Evolutionary conservation across 2,888 invertebrate genomes (phyloP), one percentile per base, ranked within the genome.

Genomic region (Lepidochrysops patricia): DNA sequence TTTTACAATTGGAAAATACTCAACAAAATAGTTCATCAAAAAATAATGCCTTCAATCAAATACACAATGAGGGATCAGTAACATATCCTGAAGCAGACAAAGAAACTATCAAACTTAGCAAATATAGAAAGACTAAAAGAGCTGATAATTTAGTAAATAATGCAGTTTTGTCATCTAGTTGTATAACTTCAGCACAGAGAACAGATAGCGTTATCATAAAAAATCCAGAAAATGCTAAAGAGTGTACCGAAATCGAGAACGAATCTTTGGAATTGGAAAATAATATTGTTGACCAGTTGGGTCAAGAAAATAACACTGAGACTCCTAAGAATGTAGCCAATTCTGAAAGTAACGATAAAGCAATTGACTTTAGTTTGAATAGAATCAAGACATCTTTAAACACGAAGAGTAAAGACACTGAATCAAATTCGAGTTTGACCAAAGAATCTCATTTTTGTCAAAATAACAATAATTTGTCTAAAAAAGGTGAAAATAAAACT

Each of bases 171-270:
- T 12, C 29, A 15, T 29, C 37, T 19, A 61, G 26, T 13, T 50
- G 26, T n/a, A 13, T 54, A 3, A 25, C 57, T 29, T 13, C 29
- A 29, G 27, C 43, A n/a, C 50, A 57, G 64, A 77, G 89, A 73
- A 86, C 80, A 34, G 82, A 89, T 64, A 89, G 89, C 70, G 89
- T 89, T 1, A 89, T 89, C 32, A 88, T 88, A 62, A 86, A 88
- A 76, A 89, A 88, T 74, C 88, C 88, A 9, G 89, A 89, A 63
- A 87, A 80, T 66, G 63, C 66, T 2, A 82, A 78, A 70, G 71
- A 67, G 58, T 66, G 66, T 50, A 78, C 79, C 7, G 35, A 52
- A 26, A 35, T 6, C 35, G 19, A 12, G 9, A 58, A 26, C 15
- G 43, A 43, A 34, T 32, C 59, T 54, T 56, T 34, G 54, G 48